These are phyloP conservation scores for Heteromyza rotundicornis DNA, from an alignment of 2,888 invertebrate genomes.

Conservation along the genomic window DNA sequence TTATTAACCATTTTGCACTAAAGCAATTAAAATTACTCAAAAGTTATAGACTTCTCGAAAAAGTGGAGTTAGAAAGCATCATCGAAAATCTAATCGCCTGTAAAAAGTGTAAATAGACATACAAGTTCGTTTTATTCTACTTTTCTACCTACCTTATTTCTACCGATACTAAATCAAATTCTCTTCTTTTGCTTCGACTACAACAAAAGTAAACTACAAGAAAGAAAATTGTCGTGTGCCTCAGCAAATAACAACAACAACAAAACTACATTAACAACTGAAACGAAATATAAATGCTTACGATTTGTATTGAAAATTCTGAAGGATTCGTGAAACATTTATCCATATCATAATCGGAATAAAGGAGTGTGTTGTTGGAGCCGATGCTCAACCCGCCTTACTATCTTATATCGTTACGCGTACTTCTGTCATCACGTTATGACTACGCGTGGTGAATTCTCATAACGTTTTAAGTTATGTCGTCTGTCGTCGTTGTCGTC, in stretches of 20 bases:
- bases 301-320: too few relatives aligned
- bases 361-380: too few relatives aligned
- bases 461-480: too few relatives aligned
- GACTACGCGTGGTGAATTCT: background rate
- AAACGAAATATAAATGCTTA: background rate
- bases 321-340: too few relatives aligned
- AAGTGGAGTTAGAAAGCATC: too few relatives aligned
- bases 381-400: background rate
- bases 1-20: constrained; percentile 7
- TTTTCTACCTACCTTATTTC: too few relatives aligned
- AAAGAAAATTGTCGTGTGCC: constrained; percentile 6
- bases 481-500: too few relatives aligned
- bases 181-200: too few relatives aligned
- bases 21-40: constrained; percentile 2
- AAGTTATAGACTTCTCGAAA: background rate
- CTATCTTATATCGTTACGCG: background rate
- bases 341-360: too few relatives aligned
- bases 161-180: too few relatives aligned
- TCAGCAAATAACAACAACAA: constrained; percentile 3
- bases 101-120: constrained; percentile 8
- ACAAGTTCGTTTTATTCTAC: background rate
- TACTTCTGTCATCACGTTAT: background rate
- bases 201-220: too few relatives aligned
- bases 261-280: constrained; percentile 1
- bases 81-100: background rate